Evolutionary conservation across 2,797 vertebrate species (phyloP).

Genomic region (Acipenser transmontanus): DNA sequence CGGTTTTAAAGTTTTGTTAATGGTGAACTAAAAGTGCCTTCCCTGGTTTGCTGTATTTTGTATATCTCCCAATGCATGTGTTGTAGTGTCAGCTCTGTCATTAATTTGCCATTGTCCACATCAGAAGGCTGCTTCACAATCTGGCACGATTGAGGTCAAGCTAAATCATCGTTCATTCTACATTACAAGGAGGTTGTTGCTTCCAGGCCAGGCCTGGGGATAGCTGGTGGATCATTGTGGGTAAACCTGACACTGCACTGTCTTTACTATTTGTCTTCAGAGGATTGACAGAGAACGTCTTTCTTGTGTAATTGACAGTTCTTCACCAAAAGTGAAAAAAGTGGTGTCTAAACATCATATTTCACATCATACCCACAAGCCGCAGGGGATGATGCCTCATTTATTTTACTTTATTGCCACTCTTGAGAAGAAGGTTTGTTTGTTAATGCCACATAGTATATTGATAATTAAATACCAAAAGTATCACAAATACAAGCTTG

Average conservation of each 20-base stretch:
- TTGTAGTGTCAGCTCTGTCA: not conserved
- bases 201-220: not conserved
- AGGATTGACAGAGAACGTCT: not conserved
- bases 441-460: constrained; percentile 8
- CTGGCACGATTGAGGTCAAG: not conserved
- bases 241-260: constrained; percentile 8
- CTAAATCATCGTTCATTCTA: constrained; percentile 7
- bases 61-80: not conserved
- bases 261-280: constrained; percentile 4
- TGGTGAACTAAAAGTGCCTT: too few species aligned
- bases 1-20: too few species aligned
- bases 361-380: not conserved
- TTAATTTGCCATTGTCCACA: not conserved
- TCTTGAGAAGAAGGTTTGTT: not conserved
- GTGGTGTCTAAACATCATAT: not conserved
- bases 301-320: constrained; percentile 10
- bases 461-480: constrained; percentile 9
- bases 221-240: constrained; percentile 5
- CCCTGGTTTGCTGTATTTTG: too few species aligned
- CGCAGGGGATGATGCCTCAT: not conserved
- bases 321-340: constrained; percentile 4
- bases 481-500: not conserved
- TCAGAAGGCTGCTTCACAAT: constrained; percentile 3
- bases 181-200: not conserved
- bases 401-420: not conserved